Conservation (phyloP, 1,140 invertebrate genomes). For the Solenopsis invicta region DNA sequence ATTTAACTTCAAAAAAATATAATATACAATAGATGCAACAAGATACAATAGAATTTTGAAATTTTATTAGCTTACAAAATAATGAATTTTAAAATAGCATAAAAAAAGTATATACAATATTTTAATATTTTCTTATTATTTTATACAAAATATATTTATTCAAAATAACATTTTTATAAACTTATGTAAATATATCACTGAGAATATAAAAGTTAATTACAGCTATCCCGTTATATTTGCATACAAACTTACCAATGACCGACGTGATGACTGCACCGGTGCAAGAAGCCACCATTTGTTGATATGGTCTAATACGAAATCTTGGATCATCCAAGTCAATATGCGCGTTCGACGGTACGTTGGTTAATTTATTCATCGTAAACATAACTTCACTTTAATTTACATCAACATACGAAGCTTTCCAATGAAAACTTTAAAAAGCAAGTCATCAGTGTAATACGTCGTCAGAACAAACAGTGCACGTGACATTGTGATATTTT, state of each 20-base stretch:
- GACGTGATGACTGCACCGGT: constrained; percentile 96
- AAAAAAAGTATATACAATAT: constrained; percentile 13
- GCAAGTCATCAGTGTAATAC: neutral
- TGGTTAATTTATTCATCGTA: constrained; percentile 65
- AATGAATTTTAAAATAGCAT: constrained; percentile 4
- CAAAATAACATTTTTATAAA: constrained; percentile 19
- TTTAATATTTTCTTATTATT: neutral
- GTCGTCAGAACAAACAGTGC: neutral
- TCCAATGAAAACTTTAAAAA: neutral
- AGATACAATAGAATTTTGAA: neutral
- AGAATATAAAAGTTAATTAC: constrained; percentile 20
- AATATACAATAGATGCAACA: neutral
- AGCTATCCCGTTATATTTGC: constrained; percentile 3
- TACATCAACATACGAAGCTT: constrained; percentile 1
- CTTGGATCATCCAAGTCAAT: constrained; percentile 90
- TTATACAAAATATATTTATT: neutral
- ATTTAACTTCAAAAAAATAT: neutral
- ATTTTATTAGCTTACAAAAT: neutral
- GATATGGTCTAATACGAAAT: constrained; percentile 93
- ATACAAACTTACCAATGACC: constrained; percentile 91
- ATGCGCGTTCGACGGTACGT: constrained; percentile 46
- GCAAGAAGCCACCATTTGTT: constrained; percentile 96
- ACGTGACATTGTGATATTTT: neutral
- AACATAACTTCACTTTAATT: neutral
- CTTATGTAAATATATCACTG: constrained; percentile 10